A percentile compares a stretch with the other conserved stretches of the same genome.
Evolutionary conservation across 2,113 vertebrate species (phyloP).

Genomic region (Emydura subglobosa): DNA sequence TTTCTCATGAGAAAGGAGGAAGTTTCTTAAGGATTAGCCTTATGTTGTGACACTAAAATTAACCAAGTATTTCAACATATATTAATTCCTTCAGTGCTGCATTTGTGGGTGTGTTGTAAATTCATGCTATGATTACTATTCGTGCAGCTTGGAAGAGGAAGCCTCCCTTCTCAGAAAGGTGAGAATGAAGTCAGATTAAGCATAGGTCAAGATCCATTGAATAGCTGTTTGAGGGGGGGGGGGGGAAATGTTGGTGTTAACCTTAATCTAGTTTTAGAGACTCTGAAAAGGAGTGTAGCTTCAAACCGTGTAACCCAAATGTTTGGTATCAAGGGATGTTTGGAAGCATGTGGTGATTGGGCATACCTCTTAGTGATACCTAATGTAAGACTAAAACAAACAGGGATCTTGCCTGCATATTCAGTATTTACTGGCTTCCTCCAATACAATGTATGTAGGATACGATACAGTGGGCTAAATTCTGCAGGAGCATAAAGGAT

Average conservation of each 20-base stretch:
- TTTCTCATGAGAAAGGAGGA: neutral
- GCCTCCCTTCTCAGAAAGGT: slow-evolving; percentile 33
- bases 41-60: neutral
- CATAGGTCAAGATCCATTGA: slow-evolving; percentile 3
- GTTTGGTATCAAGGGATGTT: neutral
- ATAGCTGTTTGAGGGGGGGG: neutral
- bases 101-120: neutral
- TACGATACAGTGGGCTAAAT: neutral
- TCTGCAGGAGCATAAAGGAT: neutral
- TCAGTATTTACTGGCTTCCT: neutral
- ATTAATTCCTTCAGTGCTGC: slow-evolving; percentile 18
- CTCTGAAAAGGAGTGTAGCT: neutral
- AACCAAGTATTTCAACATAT: slow-evolving; percentile 24
- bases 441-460: neutral
- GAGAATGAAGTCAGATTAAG: slow-evolving; percentile 14
- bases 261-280: neutral
- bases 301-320: neutral
- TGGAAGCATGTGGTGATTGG: neutral
- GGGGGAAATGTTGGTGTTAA: neutral
- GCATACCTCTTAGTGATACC: neutral
- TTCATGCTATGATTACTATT: neutral
- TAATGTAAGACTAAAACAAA: neutral
- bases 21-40: neutral
- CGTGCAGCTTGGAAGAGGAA: slow-evolving; percentile 5
- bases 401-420: neutral